Conservation (phyloP, 2,113 vertebrate species). For the Lichenostomus cassidix region DNA sequence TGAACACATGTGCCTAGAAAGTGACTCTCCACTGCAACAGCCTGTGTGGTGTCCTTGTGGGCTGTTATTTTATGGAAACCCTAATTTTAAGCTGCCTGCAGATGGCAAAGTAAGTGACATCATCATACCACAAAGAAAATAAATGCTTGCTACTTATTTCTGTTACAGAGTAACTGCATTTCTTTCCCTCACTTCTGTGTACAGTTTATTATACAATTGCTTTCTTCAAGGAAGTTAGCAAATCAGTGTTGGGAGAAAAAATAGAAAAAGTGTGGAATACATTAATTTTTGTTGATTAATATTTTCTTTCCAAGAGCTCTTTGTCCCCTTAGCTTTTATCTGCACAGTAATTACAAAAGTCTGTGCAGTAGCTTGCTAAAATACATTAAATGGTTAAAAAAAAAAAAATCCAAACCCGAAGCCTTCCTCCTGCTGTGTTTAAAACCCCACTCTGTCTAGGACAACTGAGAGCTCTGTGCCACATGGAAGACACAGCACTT, state of each 20-base stretch:
- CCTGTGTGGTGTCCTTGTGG: not conserved
- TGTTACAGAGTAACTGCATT: not conserved
- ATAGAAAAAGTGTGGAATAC: not conserved
- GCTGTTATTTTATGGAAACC: not conserved
- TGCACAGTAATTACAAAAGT: not conserved
- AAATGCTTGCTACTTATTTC: not conserved
- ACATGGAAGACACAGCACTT: accelerated
- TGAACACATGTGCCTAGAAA: accelerated
- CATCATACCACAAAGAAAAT: not conserved
- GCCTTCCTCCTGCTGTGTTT: not conserved
- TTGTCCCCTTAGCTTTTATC: not conserved
- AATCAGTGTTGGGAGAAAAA: not conserved
- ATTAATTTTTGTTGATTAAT: not conserved
- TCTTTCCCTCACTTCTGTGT: not conserved
- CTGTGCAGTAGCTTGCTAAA: not conserved
- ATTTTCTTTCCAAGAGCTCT: not conserved
- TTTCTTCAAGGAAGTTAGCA: not conserved
- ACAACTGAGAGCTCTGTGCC: not conserved
- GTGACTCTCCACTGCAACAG: not conserved
- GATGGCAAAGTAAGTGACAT: not conserved
- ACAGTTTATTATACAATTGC: not conserved
- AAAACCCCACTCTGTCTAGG: not conserved
- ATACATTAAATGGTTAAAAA: not conserved
- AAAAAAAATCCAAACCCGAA: accelerated
- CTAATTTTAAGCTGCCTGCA: not conserved